phyloP scores from a whole-genome alignment of 2,797 vertebrate genomes.

The Macropodus opercularis region DNA sequence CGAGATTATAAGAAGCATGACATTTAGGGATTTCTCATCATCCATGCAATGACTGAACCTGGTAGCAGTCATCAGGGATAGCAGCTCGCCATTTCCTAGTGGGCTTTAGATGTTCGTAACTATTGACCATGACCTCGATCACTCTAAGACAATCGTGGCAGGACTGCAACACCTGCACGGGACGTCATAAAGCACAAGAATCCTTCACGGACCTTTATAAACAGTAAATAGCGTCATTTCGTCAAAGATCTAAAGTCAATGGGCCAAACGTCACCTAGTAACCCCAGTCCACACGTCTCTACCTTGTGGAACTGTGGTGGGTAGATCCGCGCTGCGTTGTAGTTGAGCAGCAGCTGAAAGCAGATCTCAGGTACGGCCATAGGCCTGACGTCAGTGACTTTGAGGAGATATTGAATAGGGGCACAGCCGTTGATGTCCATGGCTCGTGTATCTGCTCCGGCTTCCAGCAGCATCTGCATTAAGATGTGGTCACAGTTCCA shows the following conservation, averaged over 20 bases:
- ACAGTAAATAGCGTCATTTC: neutral
- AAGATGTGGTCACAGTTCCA: conserved; percentile 95
- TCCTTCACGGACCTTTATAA: neutral
- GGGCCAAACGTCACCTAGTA: neutral
- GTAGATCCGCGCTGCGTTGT: conserved; percentile 88
- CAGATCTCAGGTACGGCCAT: conserved; percentile 87
- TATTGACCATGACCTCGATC: conserved; percentile 90
- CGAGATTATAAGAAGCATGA: too few species aligned
- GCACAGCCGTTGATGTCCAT: conserved; percentile 96
- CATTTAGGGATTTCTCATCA: too few species aligned
- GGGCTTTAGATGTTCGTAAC: conserved; percentile 86
- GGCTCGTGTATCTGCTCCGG: conserved; percentile 85
- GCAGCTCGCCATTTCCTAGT: conserved; percentile 89
- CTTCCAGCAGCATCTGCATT: conserved; percentile 92
- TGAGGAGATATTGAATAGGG: conserved; percentile 92
- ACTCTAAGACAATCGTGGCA: conserved; percentile 87
- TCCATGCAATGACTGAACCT: conserved; percentile 74
- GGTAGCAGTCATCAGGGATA: conserved; percentile 87
- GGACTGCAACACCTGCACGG: conserved; percentile 88
- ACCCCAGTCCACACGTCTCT: neutral
- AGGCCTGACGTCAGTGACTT: conserved; percentile 88
- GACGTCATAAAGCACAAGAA: neutral
- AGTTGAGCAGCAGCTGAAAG: conserved; percentile 92
- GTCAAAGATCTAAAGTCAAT: neutral
- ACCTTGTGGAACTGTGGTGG: conserved; percentile 98